Evolutionary conservation across 1,140 invertebrate species (phyloP), one percentile per base, ranked within the genome.

Genomic region (Pseudomyrmex dendroicus): DNA sequence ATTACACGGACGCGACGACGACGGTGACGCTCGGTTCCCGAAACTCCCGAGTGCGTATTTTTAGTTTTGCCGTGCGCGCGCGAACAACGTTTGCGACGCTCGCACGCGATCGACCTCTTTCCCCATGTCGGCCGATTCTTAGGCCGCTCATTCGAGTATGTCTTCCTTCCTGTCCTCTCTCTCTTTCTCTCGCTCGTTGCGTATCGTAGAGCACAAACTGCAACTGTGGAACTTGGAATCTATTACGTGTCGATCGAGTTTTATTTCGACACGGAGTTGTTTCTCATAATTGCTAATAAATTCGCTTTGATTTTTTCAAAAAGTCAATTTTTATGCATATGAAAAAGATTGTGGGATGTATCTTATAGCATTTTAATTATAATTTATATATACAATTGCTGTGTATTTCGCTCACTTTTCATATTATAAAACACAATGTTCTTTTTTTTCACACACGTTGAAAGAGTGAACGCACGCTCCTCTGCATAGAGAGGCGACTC

Each of bases 81-180:
- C 61, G 35, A 35, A 35, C 35, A 35, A 35, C 35, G 5, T 35
- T 59, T 35, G 54, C 66, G 20, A 72, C 44, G 59, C 74, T 70
- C 76, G 66, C 76, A 80, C 76, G 76, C 76, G 66, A 80, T 72
- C 76, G 66, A 80, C 76, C 66, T 72, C 76, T 80, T 61, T 61
- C 44, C 46, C 44, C 48, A 61, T 35, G 35, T 44, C 76, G 64
- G 44, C 76, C 54, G 52, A 68, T 68, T 57, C 17, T 35, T 64
- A 35, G 17, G 2, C 5, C 35, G 35, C 35, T 35, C 35, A 0
- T 35, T 35, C 35, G 64, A 13, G 52, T 52, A 22, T 59, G 15
- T 22, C 64, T 20, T 63, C 35, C 46, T 68, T 54, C 5, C 10
- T 68, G 8, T 22, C 50, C 35, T 13, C 50, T 73, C 4, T 46